A percentile compares a stretch with the other conserved stretches of the same genome.
Evolutionary conservation across 2,113 vertebrate genomes (phyloP).

Genomic region (Strigops habroptila): DNA sequence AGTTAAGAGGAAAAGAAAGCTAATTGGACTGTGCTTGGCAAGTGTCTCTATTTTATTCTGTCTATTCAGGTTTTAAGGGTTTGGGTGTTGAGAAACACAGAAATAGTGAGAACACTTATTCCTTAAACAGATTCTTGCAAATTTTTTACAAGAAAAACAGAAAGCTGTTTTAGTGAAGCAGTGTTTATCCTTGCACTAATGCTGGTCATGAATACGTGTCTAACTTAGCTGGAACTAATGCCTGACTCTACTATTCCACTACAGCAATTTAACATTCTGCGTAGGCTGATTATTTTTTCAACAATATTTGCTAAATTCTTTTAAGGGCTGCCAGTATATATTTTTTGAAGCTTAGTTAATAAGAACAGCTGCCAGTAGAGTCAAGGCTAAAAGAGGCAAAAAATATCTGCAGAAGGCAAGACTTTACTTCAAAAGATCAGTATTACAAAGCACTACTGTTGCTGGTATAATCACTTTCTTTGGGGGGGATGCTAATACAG

Average conservation of each 20-base stretch:
- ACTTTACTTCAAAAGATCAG: constrained; percentile 74
- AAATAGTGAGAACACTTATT: constrained; percentile 15
- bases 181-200: constrained; percentile 54
- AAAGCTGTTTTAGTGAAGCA: constrained; percentile 22
- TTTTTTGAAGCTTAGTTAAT: constrained; percentile 74
- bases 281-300: constrained; percentile 83
- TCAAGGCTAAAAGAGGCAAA: constrained; percentile 65
- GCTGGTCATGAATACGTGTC: constrained; percentile 18
- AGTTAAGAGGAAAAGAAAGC: constrained; percentile 47
- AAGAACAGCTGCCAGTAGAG: constrained; percentile 71
- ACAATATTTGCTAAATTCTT: constrained; percentile 80
- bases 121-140: background rate
- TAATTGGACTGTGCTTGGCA: constrained; percentile 29
- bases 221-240: constrained; percentile 37
- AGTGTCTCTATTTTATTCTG: constrained; percentile 23
- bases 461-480: constrained; percentile 62
- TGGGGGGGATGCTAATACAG: constrained; percentile 65
- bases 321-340: constrained; percentile 77
- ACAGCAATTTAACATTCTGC: constrained; percentile 76
- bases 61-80: constrained; percentile 5
- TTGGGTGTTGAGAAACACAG: background rate
- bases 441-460: constrained; percentile 70
- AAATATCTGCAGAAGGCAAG: constrained; percentile 75
- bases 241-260: constrained; percentile 68
- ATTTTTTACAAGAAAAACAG: constrained; percentile 17